Evolutionary conservation across 2,797 vertebrate species (phyloP).

Genomic region (Hozukius guyotensis): DNA sequence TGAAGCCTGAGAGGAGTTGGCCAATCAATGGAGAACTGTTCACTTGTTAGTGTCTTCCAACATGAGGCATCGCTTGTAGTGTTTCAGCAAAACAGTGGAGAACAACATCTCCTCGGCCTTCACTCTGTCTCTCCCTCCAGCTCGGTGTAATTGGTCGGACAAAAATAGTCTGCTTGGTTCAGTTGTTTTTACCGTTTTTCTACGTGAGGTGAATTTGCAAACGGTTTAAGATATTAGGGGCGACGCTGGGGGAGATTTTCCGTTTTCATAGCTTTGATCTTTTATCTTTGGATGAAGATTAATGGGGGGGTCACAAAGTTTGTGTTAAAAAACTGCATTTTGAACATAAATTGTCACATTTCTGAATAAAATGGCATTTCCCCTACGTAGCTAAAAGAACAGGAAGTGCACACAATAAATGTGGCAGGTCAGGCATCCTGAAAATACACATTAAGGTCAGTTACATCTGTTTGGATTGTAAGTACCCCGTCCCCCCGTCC

Average conservation of each 20-base stretch:
- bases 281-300: not conserved
- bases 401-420: constrained; percentile 12
- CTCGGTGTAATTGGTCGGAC: constrained; percentile 20
- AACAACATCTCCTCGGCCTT: constrained; percentile 25
- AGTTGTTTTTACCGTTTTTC: not conserved
- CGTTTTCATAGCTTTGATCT: constrained; percentile 6
- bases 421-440: not conserved
- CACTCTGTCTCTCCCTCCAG: not conserved
- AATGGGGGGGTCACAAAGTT: not conserved
- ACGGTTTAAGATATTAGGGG: not conserved
- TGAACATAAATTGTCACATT: not conserved
- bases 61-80: constrained; percentile 24
- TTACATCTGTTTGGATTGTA: constrained; percentile 1
- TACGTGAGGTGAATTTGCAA: constrained; percentile 2
- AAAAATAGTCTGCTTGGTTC: constrained; percentile 17
- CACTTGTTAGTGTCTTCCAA: constrained; percentile 71
- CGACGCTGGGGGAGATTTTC: not conserved
- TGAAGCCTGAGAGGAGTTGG: constrained; percentile 63
- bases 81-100: constrained; percentile 6
- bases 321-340: not conserved
- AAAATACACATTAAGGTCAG: not conserved
- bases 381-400: not conserved
- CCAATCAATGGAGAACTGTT: constrained; percentile 70
- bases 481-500: not conserved
- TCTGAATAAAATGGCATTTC: not conserved